Evolutionary conservation across 2,888 invertebrate genomes (phyloP).

Genomic region (Euspilapteryx auroguttella): DNA sequence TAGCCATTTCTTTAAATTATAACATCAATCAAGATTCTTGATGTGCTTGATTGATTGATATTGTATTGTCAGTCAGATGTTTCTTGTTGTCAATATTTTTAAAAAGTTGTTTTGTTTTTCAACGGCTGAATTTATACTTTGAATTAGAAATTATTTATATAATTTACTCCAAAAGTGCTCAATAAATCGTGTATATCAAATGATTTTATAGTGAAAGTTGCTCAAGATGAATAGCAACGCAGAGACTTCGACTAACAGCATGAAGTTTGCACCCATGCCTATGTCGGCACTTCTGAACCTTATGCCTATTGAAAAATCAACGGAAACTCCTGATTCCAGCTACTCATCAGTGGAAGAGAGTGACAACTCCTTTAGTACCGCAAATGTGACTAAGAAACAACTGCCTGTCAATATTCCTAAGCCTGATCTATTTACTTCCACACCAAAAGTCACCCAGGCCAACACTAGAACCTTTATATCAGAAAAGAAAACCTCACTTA

Average conservation of each 20-base stretch:
- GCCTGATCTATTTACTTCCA: conserved; percentile 21
- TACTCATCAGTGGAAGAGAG: conserved; percentile 29
- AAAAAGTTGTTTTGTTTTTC: too few relatives aligned
- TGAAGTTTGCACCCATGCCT: conserved; percentile 47
- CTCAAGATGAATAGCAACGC: conserved; percentile 16
- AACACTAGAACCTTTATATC: conserved; percentile 21
- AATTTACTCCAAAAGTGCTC: too few relatives aligned
- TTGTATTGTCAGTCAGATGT: too few relatives aligned
- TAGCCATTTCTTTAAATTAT: too few relatives aligned
- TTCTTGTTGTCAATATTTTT: too few relatives aligned
- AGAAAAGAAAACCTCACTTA: conserved; percentile 21
- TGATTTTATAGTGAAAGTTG: too few relatives aligned
- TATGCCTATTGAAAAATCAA: conserved; percentile 24
- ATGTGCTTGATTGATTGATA: too few relatives aligned
- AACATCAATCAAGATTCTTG: too few relatives aligned
- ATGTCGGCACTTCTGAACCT: conserved; percentile 44
- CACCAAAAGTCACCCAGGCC: conserved; percentile 17
- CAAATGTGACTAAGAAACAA: conserved; percentile 22
- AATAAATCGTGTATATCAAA: too few relatives aligned
- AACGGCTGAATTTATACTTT: too few relatives aligned
- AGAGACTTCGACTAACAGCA: conserved; percentile 39
- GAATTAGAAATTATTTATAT: too few relatives aligned
- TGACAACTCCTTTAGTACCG: conserved; percentile 27
- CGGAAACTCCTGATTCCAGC: conserved; percentile 25
- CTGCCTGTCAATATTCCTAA: conserved; percentile 14